A percentile compares a stretch with the other conserved stretches of the same genome.
phyloP scores from a whole-genome alignment of 2,113 vertebrate genomes.

The Corythaixoides concolor region DNA sequence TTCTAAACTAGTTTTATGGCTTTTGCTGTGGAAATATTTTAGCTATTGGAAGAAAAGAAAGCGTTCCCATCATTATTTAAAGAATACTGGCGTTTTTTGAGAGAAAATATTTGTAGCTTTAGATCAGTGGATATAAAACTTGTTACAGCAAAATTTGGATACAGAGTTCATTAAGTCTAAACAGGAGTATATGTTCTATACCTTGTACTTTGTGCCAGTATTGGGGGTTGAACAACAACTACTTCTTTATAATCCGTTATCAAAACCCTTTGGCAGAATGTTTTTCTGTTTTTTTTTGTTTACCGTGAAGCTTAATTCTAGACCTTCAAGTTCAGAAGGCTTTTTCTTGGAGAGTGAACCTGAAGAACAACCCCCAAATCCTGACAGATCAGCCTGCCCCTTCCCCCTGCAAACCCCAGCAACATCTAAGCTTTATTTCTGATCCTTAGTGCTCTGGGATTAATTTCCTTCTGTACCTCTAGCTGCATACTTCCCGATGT shows the following conservation, averaged over 20 bases:
- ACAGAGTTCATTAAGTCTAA: not conserved
- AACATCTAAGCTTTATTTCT: not conserved
- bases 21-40: not conserved
- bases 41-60: not conserved
- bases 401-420: not conserved
- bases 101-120: not conserved
- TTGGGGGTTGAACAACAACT: not conserved
- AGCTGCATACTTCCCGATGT: not conserved
- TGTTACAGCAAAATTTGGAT: not conserved
- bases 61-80: fast-evolving
- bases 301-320: not conserved
- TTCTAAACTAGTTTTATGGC: not conserved
- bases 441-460: not conserved
- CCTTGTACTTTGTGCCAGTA: not conserved
- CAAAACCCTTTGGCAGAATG: not conserved
- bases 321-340: not conserved
- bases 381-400: not conserved
- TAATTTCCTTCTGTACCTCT: not conserved
- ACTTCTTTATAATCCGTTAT: not conserved
- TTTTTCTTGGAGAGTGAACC: not conserved
- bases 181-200: not conserved
- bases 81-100: not conserved
- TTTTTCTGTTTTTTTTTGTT: not conserved
- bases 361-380: not conserved
- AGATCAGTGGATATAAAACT: not conserved